Conservation (phyloP, 64 coral and sea anemone species). For the Cladopsammia gracilis region DNA sequence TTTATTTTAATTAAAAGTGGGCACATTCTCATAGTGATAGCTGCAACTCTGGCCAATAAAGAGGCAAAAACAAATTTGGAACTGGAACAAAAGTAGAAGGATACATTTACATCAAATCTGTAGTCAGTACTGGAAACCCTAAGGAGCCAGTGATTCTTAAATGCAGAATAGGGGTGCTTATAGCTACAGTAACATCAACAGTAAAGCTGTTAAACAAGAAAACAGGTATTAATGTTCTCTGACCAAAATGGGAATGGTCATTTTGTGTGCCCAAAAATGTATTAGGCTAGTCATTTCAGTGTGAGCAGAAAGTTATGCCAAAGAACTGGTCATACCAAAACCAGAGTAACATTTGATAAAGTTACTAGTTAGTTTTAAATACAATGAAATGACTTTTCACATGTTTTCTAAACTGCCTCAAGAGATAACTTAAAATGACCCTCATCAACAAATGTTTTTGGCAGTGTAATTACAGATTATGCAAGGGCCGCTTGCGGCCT, state of each 20-base stretch:
- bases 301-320: not conserved
- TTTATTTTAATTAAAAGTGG: conserved; percentile 9
- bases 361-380: conserved; percentile 37
- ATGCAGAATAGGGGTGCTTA: not conserved
- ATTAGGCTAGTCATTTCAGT: not conserved
- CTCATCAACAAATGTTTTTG: conserved; percentile 34
- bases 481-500: too few relatives aligned
- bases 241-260: not conserved
- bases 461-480: too few relatives aligned
- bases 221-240: conserved; percentile 10
- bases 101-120: conserved; percentile 12
- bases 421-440: conserved; percentile 37
- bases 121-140: not conserved
- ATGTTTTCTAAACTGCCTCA: conserved; percentile 24
- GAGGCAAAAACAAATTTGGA: not conserved
- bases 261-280: too few relatives aligned
- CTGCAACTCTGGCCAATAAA: conserved; percentile 17
- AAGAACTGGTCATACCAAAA: not conserved
- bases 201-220: not conserved
- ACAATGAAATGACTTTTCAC: conserved; percentile 54
- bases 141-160: conserved; percentile 16
- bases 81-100: conserved; percentile 11
- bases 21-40: conserved; percentile 13
- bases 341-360: conserved; percentile 4
- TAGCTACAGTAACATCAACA: not conserved